These are phyloP conservation scores for Eupristina koningsbergeri DNA, from an alignment of 1,140 invertebrate species.

Conservation along the genomic window DNA sequence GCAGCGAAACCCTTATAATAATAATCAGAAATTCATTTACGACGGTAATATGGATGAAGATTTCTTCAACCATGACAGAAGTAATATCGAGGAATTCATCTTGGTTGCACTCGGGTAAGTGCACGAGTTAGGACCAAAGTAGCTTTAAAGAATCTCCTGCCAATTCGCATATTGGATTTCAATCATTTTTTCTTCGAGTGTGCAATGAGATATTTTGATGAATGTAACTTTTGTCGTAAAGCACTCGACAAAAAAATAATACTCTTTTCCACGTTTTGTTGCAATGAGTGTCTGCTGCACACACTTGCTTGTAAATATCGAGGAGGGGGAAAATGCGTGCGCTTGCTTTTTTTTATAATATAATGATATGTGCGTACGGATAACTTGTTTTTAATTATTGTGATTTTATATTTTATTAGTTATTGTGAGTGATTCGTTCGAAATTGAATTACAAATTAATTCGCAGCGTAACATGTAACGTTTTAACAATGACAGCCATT, in stretches of 20 bases:
- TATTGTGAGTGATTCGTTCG: too few species aligned
- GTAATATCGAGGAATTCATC: slow-evolving; percentile 15
- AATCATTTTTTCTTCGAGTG: not conserved
- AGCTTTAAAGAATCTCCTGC: not conserved
- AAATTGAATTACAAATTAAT: too few species aligned
- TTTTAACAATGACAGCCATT: too few species aligned
- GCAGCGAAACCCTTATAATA: not conserved
- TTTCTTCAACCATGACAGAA: not conserved
- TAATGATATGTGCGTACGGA: too few species aligned
- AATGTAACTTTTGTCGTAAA: not conserved
- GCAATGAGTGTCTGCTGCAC: too few species aligned
- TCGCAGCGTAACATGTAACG: too few species aligned
- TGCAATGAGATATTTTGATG: slow-evolving; percentile 15
- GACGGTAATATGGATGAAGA: not conserved
- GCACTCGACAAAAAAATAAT: not conserved
- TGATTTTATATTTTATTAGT: too few species aligned
- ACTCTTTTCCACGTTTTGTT: not conserved
- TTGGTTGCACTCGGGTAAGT: not conserved
- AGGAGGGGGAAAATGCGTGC: too few species aligned
- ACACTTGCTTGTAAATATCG: too few species aligned
- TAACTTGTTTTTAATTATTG: too few species aligned
- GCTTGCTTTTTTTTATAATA: too few species aligned
- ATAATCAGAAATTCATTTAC: not conserved
- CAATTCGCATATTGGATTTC: not conserved
- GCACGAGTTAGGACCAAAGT: not conserved